A percentile compares a stretch with the other conserved stretches of the same genome.
Conservation (phyloP, 2,113 vertebrate species). For the Vanacampus margaritifer region DNA sequence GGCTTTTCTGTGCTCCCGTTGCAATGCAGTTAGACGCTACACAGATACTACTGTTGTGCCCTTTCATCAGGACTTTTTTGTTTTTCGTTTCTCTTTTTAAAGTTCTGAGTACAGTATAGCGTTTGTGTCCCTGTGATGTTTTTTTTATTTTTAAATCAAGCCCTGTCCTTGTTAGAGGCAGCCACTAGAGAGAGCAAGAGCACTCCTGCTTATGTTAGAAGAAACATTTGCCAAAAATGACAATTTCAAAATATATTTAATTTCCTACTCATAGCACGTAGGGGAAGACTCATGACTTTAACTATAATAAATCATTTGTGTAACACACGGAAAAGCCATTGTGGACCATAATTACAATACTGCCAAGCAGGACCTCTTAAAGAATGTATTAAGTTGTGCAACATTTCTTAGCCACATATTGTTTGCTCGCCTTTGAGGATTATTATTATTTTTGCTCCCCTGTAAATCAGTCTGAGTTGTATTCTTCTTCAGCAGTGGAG, state of each 20-base stretch:
- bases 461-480: slow-evolving; percentile 35
- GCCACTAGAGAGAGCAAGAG: slow-evolving; percentile 61
- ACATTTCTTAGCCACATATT: slow-evolving; percentile 13
- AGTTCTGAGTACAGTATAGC: not conserved
- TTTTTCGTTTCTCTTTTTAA: not conserved
- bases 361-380: slow-evolving; percentile 16
- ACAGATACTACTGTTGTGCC: slow-evolving; percentile 3
- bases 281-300: not conserved
- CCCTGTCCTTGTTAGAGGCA: slow-evolving; percentile 10
- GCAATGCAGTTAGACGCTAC: slow-evolving; percentile 9
- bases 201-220: not conserved
- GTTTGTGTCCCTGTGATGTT: not conserved
- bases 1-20: slow-evolving; percentile 20
- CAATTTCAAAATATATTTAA: not conserved
- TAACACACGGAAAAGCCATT: slow-evolving; percentile 14
- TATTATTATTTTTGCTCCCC: slow-evolving; percentile 38
- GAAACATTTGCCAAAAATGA: not conserved
- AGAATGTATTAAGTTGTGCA: slow-evolving; percentile 39
- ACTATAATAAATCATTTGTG: not conserved
- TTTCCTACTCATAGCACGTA: not conserved
- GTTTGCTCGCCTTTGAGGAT: slow-evolving; percentile 27
- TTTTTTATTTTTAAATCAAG: not conserved
- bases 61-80: slow-evolving; percentile 13
- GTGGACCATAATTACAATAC: slow-evolving; percentile 17
- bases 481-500: slow-evolving; percentile 46